phyloP scores from a whole-genome alignment of 1,140 invertebrate species.

The Maniola jurtina region DNA sequence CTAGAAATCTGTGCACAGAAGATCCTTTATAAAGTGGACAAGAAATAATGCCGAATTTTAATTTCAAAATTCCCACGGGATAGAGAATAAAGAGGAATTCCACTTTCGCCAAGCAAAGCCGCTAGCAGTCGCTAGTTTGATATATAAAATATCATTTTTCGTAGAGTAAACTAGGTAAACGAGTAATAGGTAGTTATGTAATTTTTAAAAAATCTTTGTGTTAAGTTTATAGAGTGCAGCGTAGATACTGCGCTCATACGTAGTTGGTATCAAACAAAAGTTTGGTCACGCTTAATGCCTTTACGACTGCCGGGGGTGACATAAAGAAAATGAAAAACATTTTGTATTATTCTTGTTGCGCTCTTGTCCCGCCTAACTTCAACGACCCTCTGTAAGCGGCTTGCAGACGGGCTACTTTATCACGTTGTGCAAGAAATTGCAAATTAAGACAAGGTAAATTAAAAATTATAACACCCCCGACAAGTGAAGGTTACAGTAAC shows the following conservation, averaged over 20 bases:
- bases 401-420: slow-evolving; percentile 35
- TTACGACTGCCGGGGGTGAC: slow-evolving; percentile 89
- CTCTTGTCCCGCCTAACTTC: slow-evolving; percentile 73
- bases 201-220: slow-evolving; percentile 1
- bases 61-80: no score
- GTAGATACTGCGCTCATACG: slow-evolving; percentile 59
- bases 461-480: no score
- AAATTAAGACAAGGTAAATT: neutral
- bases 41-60: no score
- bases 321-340: slow-evolving; percentile 93
- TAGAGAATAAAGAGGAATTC: no score
- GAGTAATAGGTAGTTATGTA: neutral
- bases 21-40: no score
- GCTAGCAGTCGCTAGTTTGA: neutral
- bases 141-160: neutral
- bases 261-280: slow-evolving; percentile 80
- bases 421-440: neutral
- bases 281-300: slow-evolving; percentile 90
- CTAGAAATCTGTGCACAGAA: no score
- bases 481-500: no score
- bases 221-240: slow-evolving; percentile 34
- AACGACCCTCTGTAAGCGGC: slow-evolving; percentile 56
- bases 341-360: slow-evolving; percentile 81
- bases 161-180: neutral
- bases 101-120: no score